Conservation (phyloP, 2,888 invertebrate species). For the Blastobasis adustella region DNA sequence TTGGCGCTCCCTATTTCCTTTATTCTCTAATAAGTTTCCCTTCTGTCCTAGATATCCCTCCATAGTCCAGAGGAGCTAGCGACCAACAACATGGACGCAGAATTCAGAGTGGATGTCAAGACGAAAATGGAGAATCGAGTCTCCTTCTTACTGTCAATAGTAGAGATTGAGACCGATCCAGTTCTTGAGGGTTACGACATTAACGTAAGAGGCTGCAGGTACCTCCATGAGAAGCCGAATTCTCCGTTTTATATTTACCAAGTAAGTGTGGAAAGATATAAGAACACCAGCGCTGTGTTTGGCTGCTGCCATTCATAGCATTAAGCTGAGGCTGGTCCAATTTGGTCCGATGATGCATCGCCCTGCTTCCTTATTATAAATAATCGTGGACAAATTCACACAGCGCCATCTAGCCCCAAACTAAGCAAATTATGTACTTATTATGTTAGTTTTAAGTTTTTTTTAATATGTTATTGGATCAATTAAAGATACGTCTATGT, state of each 20-base stretch:
- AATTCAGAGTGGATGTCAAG: conserved; percentile 30
- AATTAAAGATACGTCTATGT: too few species aligned
- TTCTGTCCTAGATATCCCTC: conserved; percentile 33
- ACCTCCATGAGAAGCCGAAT: conserved; percentile 64
- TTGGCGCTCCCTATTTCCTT: too few species aligned
- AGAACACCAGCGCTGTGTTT: too few species aligned
- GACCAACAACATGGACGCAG: conserved; percentile 34
- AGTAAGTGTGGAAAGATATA: conserved; percentile 25
- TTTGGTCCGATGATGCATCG: too few species aligned
- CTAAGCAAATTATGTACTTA: too few species aligned
- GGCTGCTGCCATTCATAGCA: too few species aligned
- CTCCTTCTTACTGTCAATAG: conserved; percentile 38
- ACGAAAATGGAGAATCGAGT: conserved; percentile 19
- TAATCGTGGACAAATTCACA: too few species aligned
- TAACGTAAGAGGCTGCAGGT: conserved; percentile 72
- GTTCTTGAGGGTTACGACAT: conserved; percentile 48
- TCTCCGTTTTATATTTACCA: conserved; percentile 33
- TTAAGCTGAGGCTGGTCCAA: too few species aligned
- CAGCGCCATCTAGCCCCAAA: too few species aligned
- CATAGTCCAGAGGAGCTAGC: conserved; percentile 50
- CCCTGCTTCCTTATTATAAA: too few species aligned
- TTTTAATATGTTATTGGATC: too few species aligned
- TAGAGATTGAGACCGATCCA: conserved; percentile 55
- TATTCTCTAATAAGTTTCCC: not conserved
- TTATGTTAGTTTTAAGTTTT: too few species aligned